Evolutionary conservation across 2,888 invertebrate species (phyloP).

Genomic region (Amphipoea oculea): DNA sequence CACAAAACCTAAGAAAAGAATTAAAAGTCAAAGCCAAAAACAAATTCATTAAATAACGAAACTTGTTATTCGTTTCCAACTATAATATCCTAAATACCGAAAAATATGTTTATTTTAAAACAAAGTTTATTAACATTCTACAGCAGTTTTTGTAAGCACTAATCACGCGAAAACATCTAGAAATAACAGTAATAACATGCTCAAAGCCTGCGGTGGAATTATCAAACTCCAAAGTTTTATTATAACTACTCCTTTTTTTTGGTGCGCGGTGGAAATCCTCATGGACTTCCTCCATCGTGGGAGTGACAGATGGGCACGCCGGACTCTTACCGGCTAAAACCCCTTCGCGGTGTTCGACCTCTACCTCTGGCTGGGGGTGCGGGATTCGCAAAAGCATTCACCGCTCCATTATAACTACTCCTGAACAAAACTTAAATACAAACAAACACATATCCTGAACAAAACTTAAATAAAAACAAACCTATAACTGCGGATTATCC

Average conservation of each 20-base stretch:
- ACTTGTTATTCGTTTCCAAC: not conserved
- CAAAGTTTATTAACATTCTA: not conserved
- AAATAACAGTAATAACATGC: not conserved
- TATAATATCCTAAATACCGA: not conserved
- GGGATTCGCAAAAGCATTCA: no score
- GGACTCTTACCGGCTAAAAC: no score
- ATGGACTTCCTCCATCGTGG: no score
- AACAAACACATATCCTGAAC: not conserved
- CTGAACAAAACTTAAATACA: no score
- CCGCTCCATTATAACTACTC: no score
- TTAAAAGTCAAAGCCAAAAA: not conserved
- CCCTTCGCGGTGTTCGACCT: no score
- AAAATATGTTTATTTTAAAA: not conserved
- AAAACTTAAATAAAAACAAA: constrained; percentile 4
- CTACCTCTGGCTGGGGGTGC: no score
- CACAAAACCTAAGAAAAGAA: not conserved
- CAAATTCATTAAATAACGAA: no score
- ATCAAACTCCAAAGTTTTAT: not conserved
- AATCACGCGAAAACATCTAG: not conserved
- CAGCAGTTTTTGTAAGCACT: not conserved
- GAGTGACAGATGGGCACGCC: no score
- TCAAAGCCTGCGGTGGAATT: not conserved
- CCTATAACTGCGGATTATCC: not conserved
- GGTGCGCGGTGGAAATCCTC: no score
- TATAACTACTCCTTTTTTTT: not conserved